phyloP scores from a whole-genome alignment of 1,140 invertebrate species.

The Bombus sibiricus region DNA sequence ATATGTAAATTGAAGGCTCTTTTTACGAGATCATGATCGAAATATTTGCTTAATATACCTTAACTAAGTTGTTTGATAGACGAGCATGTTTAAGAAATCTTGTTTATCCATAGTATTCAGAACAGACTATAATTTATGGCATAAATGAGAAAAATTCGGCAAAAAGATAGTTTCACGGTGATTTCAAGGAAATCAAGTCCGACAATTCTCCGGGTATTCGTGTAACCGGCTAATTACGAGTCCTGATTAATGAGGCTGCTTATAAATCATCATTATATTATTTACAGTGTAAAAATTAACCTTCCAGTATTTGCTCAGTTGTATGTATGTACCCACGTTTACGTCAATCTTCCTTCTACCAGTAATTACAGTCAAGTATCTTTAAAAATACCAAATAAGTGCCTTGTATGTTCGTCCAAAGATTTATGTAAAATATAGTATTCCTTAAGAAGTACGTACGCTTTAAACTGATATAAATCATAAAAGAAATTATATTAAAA shows the following conservation, averaged over 20 bases:
- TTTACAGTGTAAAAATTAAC: not conserved
- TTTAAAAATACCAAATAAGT: not conserved
- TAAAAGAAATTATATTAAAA: not conserved
- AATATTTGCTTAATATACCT: constrained; percentile 9
- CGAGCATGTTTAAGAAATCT: not conserved
- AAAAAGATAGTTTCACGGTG: not conserved
- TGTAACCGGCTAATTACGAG: not conserved
- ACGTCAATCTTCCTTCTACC: not conserved
- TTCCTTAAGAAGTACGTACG: not conserved
- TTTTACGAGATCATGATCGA: not conserved
- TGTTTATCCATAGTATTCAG: not conserved
- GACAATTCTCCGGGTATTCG: not conserved
- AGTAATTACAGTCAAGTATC: not conserved
- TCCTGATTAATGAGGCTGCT: constrained; percentile 7
- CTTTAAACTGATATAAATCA: not conserved
- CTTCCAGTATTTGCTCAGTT: not conserved
- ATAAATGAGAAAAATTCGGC: not conserved
- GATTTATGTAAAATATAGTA: not conserved
- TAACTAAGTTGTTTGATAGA: not conserved
- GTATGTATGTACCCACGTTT: not conserved
- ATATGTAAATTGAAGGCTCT: not conserved
- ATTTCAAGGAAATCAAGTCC: constrained; percentile 19
- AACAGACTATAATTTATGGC: not conserved
- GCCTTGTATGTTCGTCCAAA: not conserved
- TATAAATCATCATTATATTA: constrained; percentile 28